Base-by-base conservation (phyloP, 2,797 vertebrate species). In the Lepilemur ruficaudatus region DNA sequence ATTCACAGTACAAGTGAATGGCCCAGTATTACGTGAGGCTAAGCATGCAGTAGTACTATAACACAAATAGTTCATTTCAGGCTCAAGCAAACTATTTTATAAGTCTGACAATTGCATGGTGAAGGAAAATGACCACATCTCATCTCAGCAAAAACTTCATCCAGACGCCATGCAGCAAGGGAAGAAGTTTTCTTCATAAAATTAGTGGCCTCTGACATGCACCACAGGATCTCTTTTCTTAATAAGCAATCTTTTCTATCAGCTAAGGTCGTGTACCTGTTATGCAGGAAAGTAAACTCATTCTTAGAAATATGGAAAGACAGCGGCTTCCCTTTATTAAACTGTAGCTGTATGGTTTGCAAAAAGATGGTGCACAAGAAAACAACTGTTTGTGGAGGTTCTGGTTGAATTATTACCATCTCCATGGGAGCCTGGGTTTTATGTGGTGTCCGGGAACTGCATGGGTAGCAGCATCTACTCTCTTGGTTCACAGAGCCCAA, bases 401-500 rank as follows among this genome's bases (percentile, higher is more conserved):
- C 92, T 38, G 17, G 70, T 4, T 55, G 30, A 73, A 93, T 96
- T 92, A 91, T 96, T 93, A 76, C 76, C 73, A 59, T 52, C 91
- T 38, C 85, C 65, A 2, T 8, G 59, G 96, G 93, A 97, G 80
- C n/a, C 65, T 96, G 46, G 17, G 65, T 97, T 96, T 94, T 97
- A 85, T 48, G 35, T 90, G 83, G 5, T 91, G 76, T 95, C 94
- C 93, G 55, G 95, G 76, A 96, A 92, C 86, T 95, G 85, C 95
- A 63, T 83, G 83, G 43, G 72, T 92, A 72, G 72, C 83, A 83
- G 4, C 65, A 46, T 17, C 93, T 48, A 89, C 57, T 81, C 30
- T 32, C 84, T 95, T 92, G 63, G 93, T 61, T 70, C 96, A 80
- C 94, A 90, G 93, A 96, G 80, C 65, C 93, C 65, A 72, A 30